phyloP scores from a whole-genome alignment of 2,797 vertebrate species.

The Nasua narica region DNA sequence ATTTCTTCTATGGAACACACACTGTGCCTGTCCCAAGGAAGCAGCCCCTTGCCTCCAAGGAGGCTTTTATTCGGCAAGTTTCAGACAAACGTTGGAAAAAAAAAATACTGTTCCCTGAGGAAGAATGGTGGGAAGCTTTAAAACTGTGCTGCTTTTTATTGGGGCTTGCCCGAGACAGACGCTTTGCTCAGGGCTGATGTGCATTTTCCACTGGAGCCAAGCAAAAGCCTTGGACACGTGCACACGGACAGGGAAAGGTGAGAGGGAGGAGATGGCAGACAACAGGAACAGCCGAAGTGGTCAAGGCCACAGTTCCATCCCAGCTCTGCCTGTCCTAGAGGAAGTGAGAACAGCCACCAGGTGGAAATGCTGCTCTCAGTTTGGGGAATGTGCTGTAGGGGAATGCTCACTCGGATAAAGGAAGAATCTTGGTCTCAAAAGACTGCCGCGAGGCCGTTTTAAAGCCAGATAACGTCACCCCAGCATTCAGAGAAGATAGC shows the following conservation, averaged over 20 bases:
- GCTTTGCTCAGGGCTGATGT: no score
- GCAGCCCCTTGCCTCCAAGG: not conserved
- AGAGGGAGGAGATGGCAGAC: not conserved
- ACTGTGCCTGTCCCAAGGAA: not conserved
- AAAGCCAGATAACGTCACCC: not conserved
- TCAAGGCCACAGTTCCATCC: not conserved
- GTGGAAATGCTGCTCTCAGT: not conserved
- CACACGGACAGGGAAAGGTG: not conserved
- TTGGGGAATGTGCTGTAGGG: not conserved
- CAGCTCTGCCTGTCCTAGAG: not conserved
- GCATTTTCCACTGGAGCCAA: no score
- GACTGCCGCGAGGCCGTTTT: not conserved
- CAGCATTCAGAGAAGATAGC: not conserved
- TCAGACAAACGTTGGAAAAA: not conserved
- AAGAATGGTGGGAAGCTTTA: not conserved
- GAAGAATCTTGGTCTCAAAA: not conserved
- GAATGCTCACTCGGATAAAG: rapidly evolving
- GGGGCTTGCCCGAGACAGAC: not conserved
- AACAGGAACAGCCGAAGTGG: not conserved
- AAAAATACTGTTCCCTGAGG: not conserved
- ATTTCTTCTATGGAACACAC: not conserved
- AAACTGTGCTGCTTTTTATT: not conserved
- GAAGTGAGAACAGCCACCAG: not conserved
- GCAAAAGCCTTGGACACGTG: no score
- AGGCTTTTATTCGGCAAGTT: not conserved